phyloP scores from a whole-genome alignment of 53 echinoderm and acorn worm species.

The Astropecten irregularis region DNA sequence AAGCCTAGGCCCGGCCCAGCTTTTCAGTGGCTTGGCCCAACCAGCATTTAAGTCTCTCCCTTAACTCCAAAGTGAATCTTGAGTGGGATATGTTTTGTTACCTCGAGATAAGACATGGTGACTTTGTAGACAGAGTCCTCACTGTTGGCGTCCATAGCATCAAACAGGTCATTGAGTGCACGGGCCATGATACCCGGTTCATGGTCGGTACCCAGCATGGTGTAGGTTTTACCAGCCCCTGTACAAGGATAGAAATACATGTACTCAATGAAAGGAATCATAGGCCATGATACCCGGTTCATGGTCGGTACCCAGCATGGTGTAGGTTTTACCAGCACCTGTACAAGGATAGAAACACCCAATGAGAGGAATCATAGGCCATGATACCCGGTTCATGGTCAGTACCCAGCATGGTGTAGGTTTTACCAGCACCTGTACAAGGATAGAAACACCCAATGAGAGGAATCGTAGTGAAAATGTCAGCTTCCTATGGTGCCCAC shows the following conservation, averaged over 20 bases:
- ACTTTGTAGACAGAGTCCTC: slow-evolving; percentile 87
- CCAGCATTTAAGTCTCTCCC: too few species aligned
- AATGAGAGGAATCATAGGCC: slow-evolving; percentile 55
- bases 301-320: slow-evolving; percentile 91
- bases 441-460: background rate
- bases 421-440: slow-evolving; percentile 91
- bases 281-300: slow-evolving; percentile 96
- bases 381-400: slow-evolving; percentile 94
- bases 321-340: slow-evolving; percentile 99
- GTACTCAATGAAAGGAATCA: background rate
- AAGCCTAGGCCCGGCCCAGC: too few species aligned
- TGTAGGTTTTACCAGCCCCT: slow-evolving; percentile 99
- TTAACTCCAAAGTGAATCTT: too few species aligned
- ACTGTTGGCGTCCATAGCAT: slow-evolving; percentile 80
- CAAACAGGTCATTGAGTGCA: slow-evolving; percentile 93
- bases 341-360: background rate
- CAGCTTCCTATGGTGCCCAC: too few species aligned
- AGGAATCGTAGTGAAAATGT: slow-evolving; percentile 13
- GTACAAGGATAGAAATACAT: background rate
- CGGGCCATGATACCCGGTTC: slow-evolving; percentile 97
- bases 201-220: slow-evolving; percentile 91
- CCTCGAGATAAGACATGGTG: slow-evolving; percentile 98
- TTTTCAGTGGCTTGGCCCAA: too few species aligned
- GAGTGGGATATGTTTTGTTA: too few species aligned
- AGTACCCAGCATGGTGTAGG: slow-evolving; percentile 95